Base-by-base conservation (phyloP, 2,113 vertebrate species). In the Psittacula cyanocephala region DNA sequence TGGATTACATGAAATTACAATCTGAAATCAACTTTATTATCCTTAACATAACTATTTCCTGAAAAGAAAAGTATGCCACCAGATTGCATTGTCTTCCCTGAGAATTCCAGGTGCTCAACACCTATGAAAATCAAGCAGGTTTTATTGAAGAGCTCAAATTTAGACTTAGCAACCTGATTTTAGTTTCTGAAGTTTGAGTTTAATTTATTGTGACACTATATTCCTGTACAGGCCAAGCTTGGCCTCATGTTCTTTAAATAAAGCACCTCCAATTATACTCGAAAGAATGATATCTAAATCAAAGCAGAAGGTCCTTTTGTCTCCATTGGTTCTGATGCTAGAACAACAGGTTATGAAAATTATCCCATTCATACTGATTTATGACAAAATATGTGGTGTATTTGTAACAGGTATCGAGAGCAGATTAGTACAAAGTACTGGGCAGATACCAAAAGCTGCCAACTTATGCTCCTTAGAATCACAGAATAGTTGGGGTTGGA, bases 171-270 rank as follows among this genome's bases (percentile, higher is more conserved):
- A 93, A 86, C 86, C 92, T 94, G 93, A 96, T 95, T 92, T 94
- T 94, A 97, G 93, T 78, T 69, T 84, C 86, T 64, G 72, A 95
- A 94, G 91, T 84, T 91, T 92, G 93, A 96, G 89, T 84, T 94
- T 95, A 95, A 96, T 95, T 96, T 92, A 94, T 92, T 77, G 86
- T 96, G 96, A 97, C 91, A 93, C 33, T 82, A 39, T 81, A 93
- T 74, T 94, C 74, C 92, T 96, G 92, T 74, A 89, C 70, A 92
- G 92, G 74, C 93, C 83, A 92, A 96, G 67, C 77, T 62, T 92
- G 88, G 92, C 70, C 74, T 97, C 86, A 31, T 69, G 86, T 95
- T 95, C 96, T 93, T 95, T 91, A 96, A 96, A 97, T 91, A 96
- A 96, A 93, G 77, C 92, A 95, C 88, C 91, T 95, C 94, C 95